Evolutionary conservation across 2,797 vertebrate genomes (phyloP).

Genomic region (Gorsachius magnificus): DNA sequence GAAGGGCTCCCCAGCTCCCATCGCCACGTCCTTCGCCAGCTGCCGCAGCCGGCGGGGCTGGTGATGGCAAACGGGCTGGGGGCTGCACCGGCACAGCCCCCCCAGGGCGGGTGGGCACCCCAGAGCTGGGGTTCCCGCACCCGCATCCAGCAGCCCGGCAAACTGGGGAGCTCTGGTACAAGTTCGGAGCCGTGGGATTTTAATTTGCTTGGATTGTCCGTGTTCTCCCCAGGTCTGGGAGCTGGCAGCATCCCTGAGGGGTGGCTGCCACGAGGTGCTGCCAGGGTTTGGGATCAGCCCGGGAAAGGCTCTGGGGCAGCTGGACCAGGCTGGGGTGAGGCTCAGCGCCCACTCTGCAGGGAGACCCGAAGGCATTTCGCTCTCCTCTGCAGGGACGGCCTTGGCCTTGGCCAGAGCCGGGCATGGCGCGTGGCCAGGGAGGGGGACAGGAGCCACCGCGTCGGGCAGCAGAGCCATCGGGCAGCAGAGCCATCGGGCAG

Average conservation of each 20-base stretch:
- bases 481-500: neutral
- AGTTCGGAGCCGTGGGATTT: neutral
- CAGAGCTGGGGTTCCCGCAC: accelerated
- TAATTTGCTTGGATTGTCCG: accelerated
- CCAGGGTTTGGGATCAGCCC: neutral
- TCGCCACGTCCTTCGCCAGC: neutral
- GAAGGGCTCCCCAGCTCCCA: neutral
- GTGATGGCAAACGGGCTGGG: accelerated
- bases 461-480: neutral
- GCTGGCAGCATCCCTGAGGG: neutral
- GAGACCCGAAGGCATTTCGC: neutral
- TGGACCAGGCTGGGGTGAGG: neutral
- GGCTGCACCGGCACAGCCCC: neutral
- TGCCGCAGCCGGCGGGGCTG: neutral
- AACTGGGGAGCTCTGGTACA: neutral
- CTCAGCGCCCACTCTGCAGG: neutral
- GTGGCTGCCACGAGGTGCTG: accelerated
- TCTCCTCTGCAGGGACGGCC: neutral
- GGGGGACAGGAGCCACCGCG: accelerated
- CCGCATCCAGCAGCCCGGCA: too few species aligned
- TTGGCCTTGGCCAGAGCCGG: neutral
- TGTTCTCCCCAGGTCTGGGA: neutral
- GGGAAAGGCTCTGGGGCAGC: neutral
- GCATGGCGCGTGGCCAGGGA: accelerated
- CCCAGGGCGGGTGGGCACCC: neutral